A percentile compares a stretch with the other conserved stretches of the same genome.
These are phyloP conservation scores for Acanthurus tractus DNA, from an alignment of 2,797 vertebrate genomes.

Conservation along the genomic window DNA sequence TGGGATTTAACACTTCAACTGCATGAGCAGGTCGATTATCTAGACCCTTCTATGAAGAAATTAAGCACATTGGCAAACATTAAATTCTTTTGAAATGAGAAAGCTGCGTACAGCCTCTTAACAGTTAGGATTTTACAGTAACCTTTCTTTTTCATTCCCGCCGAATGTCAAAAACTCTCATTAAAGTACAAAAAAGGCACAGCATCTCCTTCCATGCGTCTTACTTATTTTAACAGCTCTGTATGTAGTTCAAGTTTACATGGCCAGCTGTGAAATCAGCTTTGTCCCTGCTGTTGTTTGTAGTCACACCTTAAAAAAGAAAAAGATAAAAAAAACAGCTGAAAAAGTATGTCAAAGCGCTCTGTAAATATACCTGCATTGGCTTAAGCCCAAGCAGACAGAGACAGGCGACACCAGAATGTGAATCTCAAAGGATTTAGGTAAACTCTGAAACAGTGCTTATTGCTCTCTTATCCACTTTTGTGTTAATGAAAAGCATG, in stretches of 20 bases:
- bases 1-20: slow-evolving; percentile 31
- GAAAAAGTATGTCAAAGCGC: slow-evolving; percentile 69
- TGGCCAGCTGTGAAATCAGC: slow-evolving; percentile 47
- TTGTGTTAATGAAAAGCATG: slow-evolving; percentile 96
- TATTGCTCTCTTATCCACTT: slow-evolving; percentile 94
- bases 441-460: slow-evolving; percentile 91
- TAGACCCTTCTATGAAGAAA: slow-evolving; percentile 6
- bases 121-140: slow-evolving; percentile 9
- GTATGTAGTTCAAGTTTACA: slow-evolving; percentile 44
- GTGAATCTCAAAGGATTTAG: slow-evolving; percentile 91
- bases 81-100: not conserved
- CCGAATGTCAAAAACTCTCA: slow-evolving; percentile 14
- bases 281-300: slow-evolving; percentile 60
- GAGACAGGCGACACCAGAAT: slow-evolving; percentile 73
- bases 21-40: slow-evolving; percentile 22
- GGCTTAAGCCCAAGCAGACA: slow-evolving; percentile 77
- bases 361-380: slow-evolving; percentile 78
- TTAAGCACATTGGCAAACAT: slow-evolving; percentile 32
- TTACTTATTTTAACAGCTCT: slow-evolving; percentile 20
- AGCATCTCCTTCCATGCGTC: not conserved
- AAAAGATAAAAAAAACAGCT: slow-evolving; percentile 1
- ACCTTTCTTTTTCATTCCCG: slow-evolving; percentile 2
- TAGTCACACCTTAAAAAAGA: slow-evolving; percentile 58
- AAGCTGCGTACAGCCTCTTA: slow-evolving; percentile 10
- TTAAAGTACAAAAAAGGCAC: slow-evolving; percentile 22